phyloP scores from a whole-genome alignment of 2,888 invertebrate genomes.

The Ischnura elegans region DNA sequence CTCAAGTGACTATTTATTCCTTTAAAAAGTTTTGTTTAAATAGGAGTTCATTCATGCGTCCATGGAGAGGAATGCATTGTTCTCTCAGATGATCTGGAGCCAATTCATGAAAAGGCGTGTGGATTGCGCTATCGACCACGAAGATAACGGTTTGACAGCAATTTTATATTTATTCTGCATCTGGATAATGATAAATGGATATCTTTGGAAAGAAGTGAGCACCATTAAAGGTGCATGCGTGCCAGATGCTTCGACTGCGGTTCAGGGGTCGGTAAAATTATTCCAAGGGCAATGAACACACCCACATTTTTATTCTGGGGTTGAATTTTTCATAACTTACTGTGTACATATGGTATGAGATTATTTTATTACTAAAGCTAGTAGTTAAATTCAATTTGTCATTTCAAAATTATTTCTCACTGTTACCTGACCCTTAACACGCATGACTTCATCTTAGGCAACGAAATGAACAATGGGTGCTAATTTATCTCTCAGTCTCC shows the following conservation, averaged over 20 bases:
- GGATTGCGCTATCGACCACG: not conserved
- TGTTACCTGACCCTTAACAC: too few relatives aligned
- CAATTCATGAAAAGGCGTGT: not conserved
- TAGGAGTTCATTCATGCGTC: not conserved
- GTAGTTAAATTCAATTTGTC: too few relatives aligned
- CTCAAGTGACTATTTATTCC: too few relatives aligned
- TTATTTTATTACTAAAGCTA: too few relatives aligned
- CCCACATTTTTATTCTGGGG: too few relatives aligned
- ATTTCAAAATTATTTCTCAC: too few relatives aligned
- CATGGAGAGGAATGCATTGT: not conserved
- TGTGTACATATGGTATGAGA: too few relatives aligned
- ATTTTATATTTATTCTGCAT: not conserved
- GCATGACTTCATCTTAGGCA: not conserved
- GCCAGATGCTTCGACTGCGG: not conserved
- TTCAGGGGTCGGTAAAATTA: not conserved
- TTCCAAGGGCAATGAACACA: too few relatives aligned
- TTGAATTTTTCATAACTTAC: too few relatives aligned
- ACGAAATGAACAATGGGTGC: too few relatives aligned
- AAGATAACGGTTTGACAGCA: not conserved
- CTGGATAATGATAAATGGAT: not conserved
- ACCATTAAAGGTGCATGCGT: not conserved
- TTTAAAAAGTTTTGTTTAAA: not conserved
- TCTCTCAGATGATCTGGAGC: not conserved
- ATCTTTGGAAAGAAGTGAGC: not conserved
- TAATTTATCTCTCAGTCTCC: too few relatives aligned